Evolutionary conservation across 2,888 invertebrate genomes (phyloP).

Genomic region (Tribolium freemani): DNA sequence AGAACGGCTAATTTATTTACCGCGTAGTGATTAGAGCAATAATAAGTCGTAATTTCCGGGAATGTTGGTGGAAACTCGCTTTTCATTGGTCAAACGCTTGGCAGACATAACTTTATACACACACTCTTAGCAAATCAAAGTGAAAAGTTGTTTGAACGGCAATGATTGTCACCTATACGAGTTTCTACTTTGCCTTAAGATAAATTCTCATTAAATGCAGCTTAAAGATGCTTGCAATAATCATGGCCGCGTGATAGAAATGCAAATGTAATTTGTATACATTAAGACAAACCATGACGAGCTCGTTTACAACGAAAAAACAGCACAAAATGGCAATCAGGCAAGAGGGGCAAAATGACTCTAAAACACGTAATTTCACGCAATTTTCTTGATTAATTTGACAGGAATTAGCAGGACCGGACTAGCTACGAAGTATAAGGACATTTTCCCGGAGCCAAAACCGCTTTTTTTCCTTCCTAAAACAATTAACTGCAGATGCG

Average conservation of each 20-base stretch:
- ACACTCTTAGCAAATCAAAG: constrained; percentile 40
- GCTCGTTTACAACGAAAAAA: background rate
- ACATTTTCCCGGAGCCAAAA: too few species aligned
- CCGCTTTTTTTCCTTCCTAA: too few species aligned
- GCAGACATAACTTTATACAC: constrained; percentile 32
- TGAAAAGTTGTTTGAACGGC: constrained; percentile 44
- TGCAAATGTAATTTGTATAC: constrained; percentile 26
- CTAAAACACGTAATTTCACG: too few species aligned
- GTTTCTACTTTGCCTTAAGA: constrained; percentile 30
- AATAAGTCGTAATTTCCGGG: constrained; percentile 44
- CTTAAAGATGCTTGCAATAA: constrained; percentile 22
- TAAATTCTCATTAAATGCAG: constrained; percentile 39
- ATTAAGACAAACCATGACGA: constrained; percentile 8
- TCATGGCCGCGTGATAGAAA: constrained; percentile 24
- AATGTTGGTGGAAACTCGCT: constrained; percentile 41
- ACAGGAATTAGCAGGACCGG: background rate
- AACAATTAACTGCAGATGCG: too few species aligned
- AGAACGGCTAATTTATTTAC: constrained; percentile 47
- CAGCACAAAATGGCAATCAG: background rate
- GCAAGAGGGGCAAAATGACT: background rate
- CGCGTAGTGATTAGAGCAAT: constrained; percentile 43
- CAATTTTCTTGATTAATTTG: background rate
- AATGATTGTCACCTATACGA: constrained; percentile 39
- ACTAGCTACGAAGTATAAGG: background rate
- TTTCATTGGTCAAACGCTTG: constrained; percentile 37